Conservation (phyloP, 2,113 vertebrate genomes). For the Litocranius walleri region DNA sequence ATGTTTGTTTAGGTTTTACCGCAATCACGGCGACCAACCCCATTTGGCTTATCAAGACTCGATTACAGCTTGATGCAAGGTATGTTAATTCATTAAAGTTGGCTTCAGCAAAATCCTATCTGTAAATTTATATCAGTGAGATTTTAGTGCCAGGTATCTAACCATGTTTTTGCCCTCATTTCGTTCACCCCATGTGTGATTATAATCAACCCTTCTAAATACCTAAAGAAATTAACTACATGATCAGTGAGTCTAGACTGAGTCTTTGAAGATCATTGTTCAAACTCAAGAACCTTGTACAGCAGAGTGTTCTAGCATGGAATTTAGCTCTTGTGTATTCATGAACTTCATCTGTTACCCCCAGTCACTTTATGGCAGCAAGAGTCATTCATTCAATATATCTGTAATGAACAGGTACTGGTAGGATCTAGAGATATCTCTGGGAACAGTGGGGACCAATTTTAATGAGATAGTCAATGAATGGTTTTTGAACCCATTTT, state of each 20-base stretch:
- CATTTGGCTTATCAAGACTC: slow-evolving; percentile 99
- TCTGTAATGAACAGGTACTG: background rate
- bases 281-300: background rate
- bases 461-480: background rate
- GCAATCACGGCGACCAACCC: slow-evolving; percentile 98
- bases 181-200: background rate
- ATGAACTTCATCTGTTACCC: background rate
- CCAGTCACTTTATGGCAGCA: background rate
- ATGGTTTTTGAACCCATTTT: background rate
- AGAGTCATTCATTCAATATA: background rate
- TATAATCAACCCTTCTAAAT: background rate
- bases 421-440: background rate
- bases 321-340: background rate
- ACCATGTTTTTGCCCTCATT: background rate
- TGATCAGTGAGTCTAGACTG: background rate
- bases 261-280: background rate
- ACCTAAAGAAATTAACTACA: background rate
- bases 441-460: background rate
- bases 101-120: background rate
- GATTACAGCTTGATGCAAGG: slow-evolving; percentile 97
- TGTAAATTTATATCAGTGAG: background rate
- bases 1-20: slow-evolving; percentile 93
- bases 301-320: background rate
- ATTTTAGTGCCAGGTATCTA: background rate
- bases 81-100: slow-evolving; percentile 68